Base-by-base conservation (phyloP, 2,888 invertebrate genomes). In the Dasypolia templi region DNA sequence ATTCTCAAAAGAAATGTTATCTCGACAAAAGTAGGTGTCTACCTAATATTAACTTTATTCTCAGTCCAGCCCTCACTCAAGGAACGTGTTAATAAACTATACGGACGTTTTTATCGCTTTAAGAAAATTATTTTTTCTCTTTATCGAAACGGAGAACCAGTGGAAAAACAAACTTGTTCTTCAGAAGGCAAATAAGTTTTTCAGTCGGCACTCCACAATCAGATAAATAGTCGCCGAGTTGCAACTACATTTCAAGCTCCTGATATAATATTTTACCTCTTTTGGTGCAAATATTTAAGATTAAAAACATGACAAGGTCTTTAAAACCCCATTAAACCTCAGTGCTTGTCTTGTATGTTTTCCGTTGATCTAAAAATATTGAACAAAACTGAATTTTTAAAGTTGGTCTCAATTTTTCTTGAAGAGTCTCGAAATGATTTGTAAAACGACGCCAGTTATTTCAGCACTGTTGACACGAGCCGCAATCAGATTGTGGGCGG, bases 401-500 rank as follows among this genome's bases (percentile, higher is more conserved):
- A 58, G 59, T 64, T 42, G 70, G 65, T 71, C 67, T 75, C 53
- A 85, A 68, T 72, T 67, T 76, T 71, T 69, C 74, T 68, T 79
- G 51, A 82, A 79, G 77, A 75, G 46, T 85, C 79, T 74, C 71
- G 56, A 83, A 83, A 88, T 85, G 49, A 76, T 84, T 84, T 80
- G 71, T 82, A 83, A 87, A 89, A 86, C 77, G 79, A 72, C 64
- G 63, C 59, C 77, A 84, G 82, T 84, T 86, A 86, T 86, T 87
- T 84, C 73, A 83, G 86, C 75, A 65, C 63, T 78, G 87, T 84
- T 87, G 86, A 84, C 79, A 77, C 81, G 69, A 68, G 67, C 86
- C 85, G 87, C 88, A 90, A 93, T 92, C 91, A 88, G 92, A 92
- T 93, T 91, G 91, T 80, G 89, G 90, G 81, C 77, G 80, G 79